Conservation (phyloP, 2,888 invertebrate species). For the Steromphala cineraria region DNA sequence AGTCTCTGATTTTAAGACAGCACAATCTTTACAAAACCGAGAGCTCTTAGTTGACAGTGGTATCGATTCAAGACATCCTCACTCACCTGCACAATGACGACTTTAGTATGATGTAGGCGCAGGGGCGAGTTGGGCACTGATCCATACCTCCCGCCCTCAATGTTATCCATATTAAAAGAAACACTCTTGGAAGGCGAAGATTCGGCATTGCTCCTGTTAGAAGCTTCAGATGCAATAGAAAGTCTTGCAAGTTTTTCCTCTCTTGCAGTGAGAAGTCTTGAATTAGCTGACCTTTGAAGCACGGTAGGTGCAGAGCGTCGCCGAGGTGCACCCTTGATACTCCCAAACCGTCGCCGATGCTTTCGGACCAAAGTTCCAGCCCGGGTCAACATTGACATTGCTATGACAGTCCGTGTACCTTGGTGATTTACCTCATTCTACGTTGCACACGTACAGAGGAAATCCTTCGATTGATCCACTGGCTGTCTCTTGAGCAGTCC, state of each 20-base stretch:
- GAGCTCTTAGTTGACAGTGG: too few relatives aligned
- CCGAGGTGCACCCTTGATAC: slow-evolving; percentile 1
- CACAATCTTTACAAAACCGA: too few relatives aligned
- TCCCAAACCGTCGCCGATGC: slow-evolving; percentile 19
- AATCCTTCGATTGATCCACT: neutral
- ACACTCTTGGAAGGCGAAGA: slow-evolving; percentile 20
- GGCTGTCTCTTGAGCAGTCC: neutral
- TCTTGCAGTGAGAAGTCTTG: slow-evolving; percentile 9
- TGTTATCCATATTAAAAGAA: slow-evolving; percentile 13
- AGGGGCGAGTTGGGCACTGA: neutral
- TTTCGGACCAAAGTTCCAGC: slow-evolving; percentile 29
- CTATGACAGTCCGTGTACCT: neutral
- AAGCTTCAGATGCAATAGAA: slow-evolving; percentile 20
- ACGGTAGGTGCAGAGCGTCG: slow-evolving; percentile 28
- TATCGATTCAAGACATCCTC: neutral
- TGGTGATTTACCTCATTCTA: neutral
- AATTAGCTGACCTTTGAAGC: slow-evolving; percentile 22
- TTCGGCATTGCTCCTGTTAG: neutral
- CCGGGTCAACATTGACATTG: slow-evolving; percentile 28
- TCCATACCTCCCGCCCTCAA: neutral
- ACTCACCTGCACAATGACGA: slow-evolving; percentile 4
- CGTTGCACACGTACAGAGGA: neutral
- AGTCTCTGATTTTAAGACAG: too few relatives aligned
- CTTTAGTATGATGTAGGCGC: neutral
- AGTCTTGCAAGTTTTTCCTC: slow-evolving; percentile 16